These are phyloP conservation scores for Lagorchestes hirsutus DNA, from an alignment of 2,797 vertebrate species.

Conservation along the genomic window DNA sequence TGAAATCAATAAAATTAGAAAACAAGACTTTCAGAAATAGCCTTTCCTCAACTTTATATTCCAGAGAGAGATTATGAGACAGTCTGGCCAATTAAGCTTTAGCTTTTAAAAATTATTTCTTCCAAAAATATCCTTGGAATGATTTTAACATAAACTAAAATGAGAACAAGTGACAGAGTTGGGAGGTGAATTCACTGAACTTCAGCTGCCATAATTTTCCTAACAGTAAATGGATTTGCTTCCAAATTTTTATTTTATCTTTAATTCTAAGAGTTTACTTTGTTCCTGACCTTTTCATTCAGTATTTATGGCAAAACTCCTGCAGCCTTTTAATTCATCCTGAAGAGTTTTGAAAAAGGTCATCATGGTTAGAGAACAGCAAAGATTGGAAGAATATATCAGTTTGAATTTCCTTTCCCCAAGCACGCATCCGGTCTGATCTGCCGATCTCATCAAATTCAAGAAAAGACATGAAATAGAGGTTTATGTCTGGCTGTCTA, in stretches of 20 bases:
- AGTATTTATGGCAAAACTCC: slow-evolving; percentile 30
- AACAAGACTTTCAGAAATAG: too few species aligned
- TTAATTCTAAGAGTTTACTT: slow-evolving; percentile 35
- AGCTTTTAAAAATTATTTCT: slow-evolving; percentile 48
- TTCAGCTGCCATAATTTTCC: neutral
- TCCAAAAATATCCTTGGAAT: slow-evolving; percentile 20
- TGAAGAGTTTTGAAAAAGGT: slow-evolving; percentile 40
- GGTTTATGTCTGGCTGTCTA: slow-evolving; percentile 38
- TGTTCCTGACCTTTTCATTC: slow-evolving; percentile 18
- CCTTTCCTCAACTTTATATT: too few species aligned
- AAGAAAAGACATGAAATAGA: neutral
- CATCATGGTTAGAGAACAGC: neutral
- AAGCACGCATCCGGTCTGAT: neutral
- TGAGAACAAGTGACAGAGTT: neutral
- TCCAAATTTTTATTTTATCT: slow-evolving; percentile 2
- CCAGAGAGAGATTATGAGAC: too few species aligned
- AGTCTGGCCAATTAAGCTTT: too few species aligned
- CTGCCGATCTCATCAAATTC: neutral
- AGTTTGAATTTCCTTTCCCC: neutral
- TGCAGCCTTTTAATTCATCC: slow-evolving; percentile 7
- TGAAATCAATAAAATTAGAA: too few species aligned
- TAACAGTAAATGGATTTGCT: neutral
- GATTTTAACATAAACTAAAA: slow-evolving; percentile 22
- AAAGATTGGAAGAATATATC: slow-evolving; percentile 43
- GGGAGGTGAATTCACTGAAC: neutral